Evolutionary conservation across 2,888 invertebrate species (phyloP), one percentile per base, ranked within the genome.

Genomic region (Meta bourneti): DNA sequence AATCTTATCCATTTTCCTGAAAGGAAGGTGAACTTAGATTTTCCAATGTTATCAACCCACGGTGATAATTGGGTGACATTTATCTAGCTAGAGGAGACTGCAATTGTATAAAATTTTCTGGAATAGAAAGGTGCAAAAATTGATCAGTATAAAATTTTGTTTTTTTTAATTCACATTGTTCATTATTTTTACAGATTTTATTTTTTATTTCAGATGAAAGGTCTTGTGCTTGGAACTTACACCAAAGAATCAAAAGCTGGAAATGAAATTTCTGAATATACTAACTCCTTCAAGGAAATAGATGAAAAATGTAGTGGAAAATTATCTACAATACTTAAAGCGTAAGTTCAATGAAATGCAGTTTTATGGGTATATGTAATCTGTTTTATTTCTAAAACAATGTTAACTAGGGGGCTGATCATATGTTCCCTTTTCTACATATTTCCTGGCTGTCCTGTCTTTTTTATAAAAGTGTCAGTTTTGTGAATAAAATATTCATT

Each of bases 201-300:
- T 80, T 13, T 11, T 51, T n/a, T 54, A 34, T 81, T 85, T 16
- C 61, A 90, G 90, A 90, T 90, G 90, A 85, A 85, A 70, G 90
- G 90, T 11, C 85, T 85, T 75, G 90, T 90, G 7, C 85, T 90
- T 75, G 90, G 90, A 5, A 80, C 85, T 6, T 90, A 85, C 34
- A 90, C 90, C 49, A 72, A 85, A 80, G 51, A 71, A 69, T 7
- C 72, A 11, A 61, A 84, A 16, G 49, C 51, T 70, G 79, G 79
- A 49, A 69, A 61, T 80, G 79, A 85, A 70, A 48, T 90, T 48
- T 72, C 85, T 70, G 61, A 72, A n/a, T 79, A 20, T 51, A 80
- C 90, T n/a, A 34, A 52, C 13, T 69, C 79, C n/a, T 90, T 85
- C 74, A 80, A 85, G 69, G 90, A 90, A 8, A 19, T 90, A 11